phyloP scores from a whole-genome alignment of 2,888 invertebrate species.

The Mystacides longicornis region DNA sequence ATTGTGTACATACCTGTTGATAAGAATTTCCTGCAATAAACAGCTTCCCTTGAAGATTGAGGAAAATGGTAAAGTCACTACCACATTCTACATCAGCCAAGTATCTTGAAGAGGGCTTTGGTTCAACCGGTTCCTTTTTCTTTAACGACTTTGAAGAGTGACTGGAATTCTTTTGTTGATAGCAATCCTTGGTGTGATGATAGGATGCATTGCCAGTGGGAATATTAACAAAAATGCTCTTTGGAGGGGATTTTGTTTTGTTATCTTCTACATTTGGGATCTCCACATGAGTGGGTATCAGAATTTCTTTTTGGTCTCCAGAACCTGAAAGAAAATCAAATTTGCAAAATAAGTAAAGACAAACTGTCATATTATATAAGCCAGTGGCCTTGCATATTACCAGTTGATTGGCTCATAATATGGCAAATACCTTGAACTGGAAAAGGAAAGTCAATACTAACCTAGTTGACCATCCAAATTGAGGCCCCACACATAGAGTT shows the following conservation, averaged over 20 bases:
- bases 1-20: slow-evolving; percentile 45
- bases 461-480: slow-evolving; percentile 88
- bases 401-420: no score
- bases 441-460: no score
- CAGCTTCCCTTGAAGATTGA: slow-evolving; percentile 58
- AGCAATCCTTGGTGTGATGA: slow-evolving; percentile 6
- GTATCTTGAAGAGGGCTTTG: slow-evolving; percentile 24
- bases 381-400: no score
- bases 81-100: slow-evolving; percentile 57
- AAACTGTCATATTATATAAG: no score
- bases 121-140: slow-evolving; percentile 18
- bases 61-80: slow-evolving; percentile 67
- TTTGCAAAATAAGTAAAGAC: no score
- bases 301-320: slow-evolving; percentile 54
- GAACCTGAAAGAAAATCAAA: slow-evolving; percentile 36
- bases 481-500: slow-evolving; percentile 78
- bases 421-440: no score
- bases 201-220: slow-evolving; percentile 21
- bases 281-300: slow-evolving; percentile 49
- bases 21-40: slow-evolving; percentile 69
- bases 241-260: slow-evolving; percentile 15
- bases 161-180: slow-evolving; percentile 22
- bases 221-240: slow-evolving; percentile 11
- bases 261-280: slow-evolving; percentile 28
- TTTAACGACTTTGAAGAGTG: slow-evolving; percentile 28